Conservation (phyloP, 2,797 vertebrate species). For the Notoglanidium macrostoma region DNA sequence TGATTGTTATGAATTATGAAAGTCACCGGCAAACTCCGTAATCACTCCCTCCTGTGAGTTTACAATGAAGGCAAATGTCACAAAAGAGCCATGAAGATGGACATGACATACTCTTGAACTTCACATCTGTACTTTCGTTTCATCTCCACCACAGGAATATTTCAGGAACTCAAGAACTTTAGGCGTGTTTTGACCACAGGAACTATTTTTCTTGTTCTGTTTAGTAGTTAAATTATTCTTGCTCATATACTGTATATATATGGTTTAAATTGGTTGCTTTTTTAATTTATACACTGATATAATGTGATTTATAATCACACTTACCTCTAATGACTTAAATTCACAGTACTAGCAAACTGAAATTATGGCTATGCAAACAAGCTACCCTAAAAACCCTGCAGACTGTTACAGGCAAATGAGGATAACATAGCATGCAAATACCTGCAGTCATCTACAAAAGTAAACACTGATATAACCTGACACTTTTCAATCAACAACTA, state of each 20-base stretch:
- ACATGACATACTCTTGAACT: slow-evolving; percentile 13
- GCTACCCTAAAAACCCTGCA: no score
- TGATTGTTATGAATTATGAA: slow-evolving; percentile 57
- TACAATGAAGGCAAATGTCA: slow-evolving; percentile 30
- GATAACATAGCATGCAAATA: background rate
- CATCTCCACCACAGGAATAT: background rate
- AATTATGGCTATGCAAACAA: background rate
- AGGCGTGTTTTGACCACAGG: background rate
- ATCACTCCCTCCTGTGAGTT: slow-evolving; percentile 41
- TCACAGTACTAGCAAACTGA: background rate
- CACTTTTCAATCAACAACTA: background rate
- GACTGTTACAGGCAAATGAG: background rate
- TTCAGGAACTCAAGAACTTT: background rate
- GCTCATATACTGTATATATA: background rate
- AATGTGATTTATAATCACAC: no score
- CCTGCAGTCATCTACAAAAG: background rate
- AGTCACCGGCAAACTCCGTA: slow-evolving; percentile 15
- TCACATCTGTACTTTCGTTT: background rate
- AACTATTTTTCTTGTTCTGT: background rate
- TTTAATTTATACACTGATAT: no score
- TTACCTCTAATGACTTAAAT: no score
- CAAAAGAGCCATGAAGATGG: slow-evolving; percentile 15
- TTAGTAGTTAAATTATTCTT: background rate
- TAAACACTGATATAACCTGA: background rate
- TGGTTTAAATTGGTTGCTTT: background rate